These are phyloP conservation scores for Drosophila sechellia DNA, from an alignment of 1,140 invertebrate species.

Conservation along the genomic window DNA sequence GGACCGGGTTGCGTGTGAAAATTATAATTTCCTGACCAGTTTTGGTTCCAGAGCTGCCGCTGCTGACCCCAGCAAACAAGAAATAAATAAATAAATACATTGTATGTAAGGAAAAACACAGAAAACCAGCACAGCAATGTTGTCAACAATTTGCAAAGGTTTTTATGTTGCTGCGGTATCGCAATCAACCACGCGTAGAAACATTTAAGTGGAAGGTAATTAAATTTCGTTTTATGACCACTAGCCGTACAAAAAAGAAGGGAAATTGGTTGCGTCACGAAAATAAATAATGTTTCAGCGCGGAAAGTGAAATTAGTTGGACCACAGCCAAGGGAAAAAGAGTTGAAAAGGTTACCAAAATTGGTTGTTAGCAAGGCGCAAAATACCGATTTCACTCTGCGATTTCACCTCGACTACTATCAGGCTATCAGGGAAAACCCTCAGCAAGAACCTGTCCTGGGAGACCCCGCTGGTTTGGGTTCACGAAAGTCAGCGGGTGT, in stretches of 20 bases:
- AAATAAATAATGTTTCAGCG: constrained; percentile 48
- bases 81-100: constrained; percentile 17
- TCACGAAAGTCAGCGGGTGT: constrained; percentile 21
- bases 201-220: constrained; percentile 72
- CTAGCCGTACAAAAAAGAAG: constrained; percentile 33
- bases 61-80: constrained; percentile 26
- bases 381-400: constrained; percentile 22
- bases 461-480: constrained; percentile 16
- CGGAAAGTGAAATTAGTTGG: constrained; percentile 42
- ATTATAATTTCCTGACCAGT: constrained; percentile 80
- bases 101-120: constrained; percentile 18
- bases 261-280: constrained; percentile 44
- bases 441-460: constrained; percentile 30
- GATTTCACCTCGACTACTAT: constrained; percentile 25
- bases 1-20: constrained; percentile 72
- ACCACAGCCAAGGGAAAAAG: constrained; percentile 23
- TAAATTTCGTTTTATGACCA: constrained; percentile 73
- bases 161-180: constrained; percentile 40
- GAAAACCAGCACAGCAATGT: constrained; percentile 50
- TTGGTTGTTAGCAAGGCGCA: constrained; percentile 12
- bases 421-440: constrained; percentile 38
- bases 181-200: constrained; percentile 57
- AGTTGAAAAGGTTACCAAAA: constrained; percentile 32
- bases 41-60: constrained; percentile 31
- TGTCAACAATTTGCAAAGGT: constrained; percentile 78